A percentile compares a stretch with the other conserved stretches of the same genome.
Evolutionary conservation across 2,797 vertebrate species (phyloP).

Genomic region (Valencia hispanica): DNA sequence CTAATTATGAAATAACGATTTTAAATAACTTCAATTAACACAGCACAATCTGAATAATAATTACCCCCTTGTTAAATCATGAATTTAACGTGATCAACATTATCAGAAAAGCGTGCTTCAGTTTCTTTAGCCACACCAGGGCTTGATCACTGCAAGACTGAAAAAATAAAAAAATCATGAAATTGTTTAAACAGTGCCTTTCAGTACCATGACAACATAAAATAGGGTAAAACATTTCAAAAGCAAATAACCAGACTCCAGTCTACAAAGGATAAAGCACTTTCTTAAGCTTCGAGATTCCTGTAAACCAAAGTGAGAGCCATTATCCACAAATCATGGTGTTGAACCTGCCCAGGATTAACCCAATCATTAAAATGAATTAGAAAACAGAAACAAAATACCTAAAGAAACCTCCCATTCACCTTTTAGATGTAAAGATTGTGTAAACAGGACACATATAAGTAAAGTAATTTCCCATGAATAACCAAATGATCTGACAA

Average conservation of each 20-base stretch:
- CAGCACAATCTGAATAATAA: not conserved
- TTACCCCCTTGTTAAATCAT: not conserved
- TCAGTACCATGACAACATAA: too few relatives aligned
- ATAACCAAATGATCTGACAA: slow-evolving; percentile 59
- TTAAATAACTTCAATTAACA: not conserved
- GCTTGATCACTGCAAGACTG: not conserved
- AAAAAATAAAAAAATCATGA: not conserved
- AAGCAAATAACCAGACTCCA: not conserved
- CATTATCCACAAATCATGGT: not conserved
- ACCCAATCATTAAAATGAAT: slow-evolving; percentile 67
- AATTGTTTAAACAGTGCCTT: not conserved
- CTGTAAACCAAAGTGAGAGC: not conserved
- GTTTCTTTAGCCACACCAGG: not conserved
- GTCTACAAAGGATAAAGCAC: not conserved
- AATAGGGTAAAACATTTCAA: not conserved
- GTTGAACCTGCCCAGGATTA: not conserved
- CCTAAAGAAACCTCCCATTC: slow-evolving; percentile 20
- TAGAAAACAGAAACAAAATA: slow-evolving; percentile 49
- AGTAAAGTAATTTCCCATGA: slow-evolving; percentile 48
- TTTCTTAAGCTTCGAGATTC: not conserved
- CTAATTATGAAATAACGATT: not conserved
- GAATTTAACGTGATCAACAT: not conserved
- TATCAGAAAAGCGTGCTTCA: not conserved
- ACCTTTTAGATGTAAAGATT: slow-evolving; percentile 38
- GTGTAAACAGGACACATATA: slow-evolving; percentile 34